A percentile compares a stretch with the other conserved stretches of the same genome.
Evolutionary conservation across 2,797 vertebrate species (phyloP).

Genomic region (Coluber constrictor): DNA sequence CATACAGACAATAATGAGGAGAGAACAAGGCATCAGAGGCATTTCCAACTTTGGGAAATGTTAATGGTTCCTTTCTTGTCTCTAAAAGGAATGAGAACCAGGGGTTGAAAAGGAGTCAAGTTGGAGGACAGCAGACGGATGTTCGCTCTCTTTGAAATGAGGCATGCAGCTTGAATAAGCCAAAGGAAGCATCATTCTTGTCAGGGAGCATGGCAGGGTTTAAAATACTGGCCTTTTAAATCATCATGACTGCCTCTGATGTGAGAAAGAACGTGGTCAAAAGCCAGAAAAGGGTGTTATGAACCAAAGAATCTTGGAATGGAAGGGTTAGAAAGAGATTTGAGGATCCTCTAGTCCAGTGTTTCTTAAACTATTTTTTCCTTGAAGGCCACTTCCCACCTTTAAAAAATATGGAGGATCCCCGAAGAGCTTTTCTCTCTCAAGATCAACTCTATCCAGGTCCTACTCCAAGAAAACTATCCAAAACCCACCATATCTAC

Average conservation of each 20-base stretch:
- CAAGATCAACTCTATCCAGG: neutral
- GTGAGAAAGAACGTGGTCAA: neutral
- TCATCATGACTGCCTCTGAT: neutral
- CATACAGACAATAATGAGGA: conserved; percentile 21
- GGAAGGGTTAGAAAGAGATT: neutral
- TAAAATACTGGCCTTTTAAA: neutral
- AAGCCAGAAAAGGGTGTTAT: neutral
- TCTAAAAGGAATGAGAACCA: conserved; percentile 26
- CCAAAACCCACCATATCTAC: neutral
- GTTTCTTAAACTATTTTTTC: neutral
- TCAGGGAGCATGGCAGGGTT: neutral
- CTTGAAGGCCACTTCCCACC: neutral
- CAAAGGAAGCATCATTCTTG: neutral
- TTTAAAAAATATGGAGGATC: neutral
- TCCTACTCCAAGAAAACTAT: neutral
- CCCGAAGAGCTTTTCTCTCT: neutral
- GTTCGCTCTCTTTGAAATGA: neutral
- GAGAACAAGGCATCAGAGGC: conserved; percentile 11
- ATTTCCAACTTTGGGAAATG: conserved; percentile 37
- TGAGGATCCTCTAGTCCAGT: neutral
- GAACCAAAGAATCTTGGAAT: neutral
- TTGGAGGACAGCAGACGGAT: neutral
- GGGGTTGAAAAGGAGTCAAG: conserved; percentile 16
- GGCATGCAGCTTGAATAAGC: neutral
- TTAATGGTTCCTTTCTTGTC: conserved; percentile 20